These are phyloP conservation scores for Scalopus aquaticus DNA, from an alignment of 2,113 vertebrate genomes.

Conservation along the genomic window DNA sequence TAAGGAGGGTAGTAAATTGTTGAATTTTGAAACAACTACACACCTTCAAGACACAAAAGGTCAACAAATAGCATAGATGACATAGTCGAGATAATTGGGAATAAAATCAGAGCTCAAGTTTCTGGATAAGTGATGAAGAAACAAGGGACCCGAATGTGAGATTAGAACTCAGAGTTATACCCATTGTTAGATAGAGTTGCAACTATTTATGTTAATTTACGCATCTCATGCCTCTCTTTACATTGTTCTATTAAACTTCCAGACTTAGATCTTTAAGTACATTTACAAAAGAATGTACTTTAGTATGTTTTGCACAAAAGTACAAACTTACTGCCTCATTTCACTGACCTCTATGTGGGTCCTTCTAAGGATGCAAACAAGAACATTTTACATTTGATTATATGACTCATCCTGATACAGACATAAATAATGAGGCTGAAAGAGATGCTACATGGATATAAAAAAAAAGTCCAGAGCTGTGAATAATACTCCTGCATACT, in stretches of 20 bases:
- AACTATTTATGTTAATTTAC: conserved; percentile 8
- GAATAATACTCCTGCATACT: neutral
- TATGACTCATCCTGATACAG: conserved; percentile 53
- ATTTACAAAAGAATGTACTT: neutral
- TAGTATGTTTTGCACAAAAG: neutral
- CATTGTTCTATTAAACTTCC: neutral
- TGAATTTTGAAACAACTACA: neutral
- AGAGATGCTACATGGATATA: conserved; percentile 43
- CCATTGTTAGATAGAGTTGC: neutral
- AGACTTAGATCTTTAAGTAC: neutral
- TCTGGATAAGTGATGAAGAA: neutral
- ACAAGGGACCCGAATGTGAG: neutral
- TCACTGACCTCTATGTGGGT: neutral
- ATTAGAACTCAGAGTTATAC: neutral
- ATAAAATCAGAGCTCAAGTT: neutral
- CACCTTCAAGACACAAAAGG: neutral
- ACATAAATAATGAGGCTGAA: neutral
- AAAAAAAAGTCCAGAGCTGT: neutral
- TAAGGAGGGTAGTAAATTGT: neutral
- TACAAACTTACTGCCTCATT: neutral
- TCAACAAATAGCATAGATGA: neutral
- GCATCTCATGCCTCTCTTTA: neutral
- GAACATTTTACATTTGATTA: conserved; percentile 39
- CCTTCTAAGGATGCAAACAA: neutral
- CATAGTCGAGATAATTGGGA: neutral